Base-by-base conservation (phyloP, 2,797 vertebrate species). In the Eulemur albifrons region DNA sequence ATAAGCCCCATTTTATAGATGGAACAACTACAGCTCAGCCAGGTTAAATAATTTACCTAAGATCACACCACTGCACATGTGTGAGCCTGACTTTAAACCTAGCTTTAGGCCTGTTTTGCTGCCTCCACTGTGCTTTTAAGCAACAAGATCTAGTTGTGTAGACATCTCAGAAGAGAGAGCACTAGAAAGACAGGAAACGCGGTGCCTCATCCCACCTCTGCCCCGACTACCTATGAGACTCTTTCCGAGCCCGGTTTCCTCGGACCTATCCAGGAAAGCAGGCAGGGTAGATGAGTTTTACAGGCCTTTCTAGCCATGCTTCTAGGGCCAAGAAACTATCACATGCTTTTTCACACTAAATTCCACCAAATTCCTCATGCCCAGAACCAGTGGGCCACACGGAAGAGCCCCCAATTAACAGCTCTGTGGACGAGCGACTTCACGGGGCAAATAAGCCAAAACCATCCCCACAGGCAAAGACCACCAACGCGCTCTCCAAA, bases 371-470 rank as follows among this genome's bases (percentile, higher is more conserved):
- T 94, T 93, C 94, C 80, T 96, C 91, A 52, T 85, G 18, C 79
- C 76, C 89, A 94, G 81, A 95, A 88, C 81, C 72, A 54, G 69
- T 43, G 20, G 54, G 65, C 88, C 86, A 69, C 50, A 43, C 57
- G 73, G 91, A 90, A 92, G 89, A 94, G 83, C 35, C 86, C 86
- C 94, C 70, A 95, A 23, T 96, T 90, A 96, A 88, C 89, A 97
- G 63, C 83, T 93, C 61, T 85, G 92, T 92, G 81, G 94, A 94
- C 13, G 4, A 70, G 59, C 2, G 10, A 90, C 77, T 65, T 79
- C 84, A n/a, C 7, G 5, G 84, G 87, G 73, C 86, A 72, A 70
- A 67, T 7, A 30, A 94, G 67, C 93, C 87, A 83, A 96, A 96
- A 75, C 40, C 91, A 45, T 65, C 61, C 72, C 95, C 87, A 32